These are phyloP conservation scores for Raja brachyura DNA, from an alignment of 2,113 vertebrate species.

Conservation along the genomic window DNA sequence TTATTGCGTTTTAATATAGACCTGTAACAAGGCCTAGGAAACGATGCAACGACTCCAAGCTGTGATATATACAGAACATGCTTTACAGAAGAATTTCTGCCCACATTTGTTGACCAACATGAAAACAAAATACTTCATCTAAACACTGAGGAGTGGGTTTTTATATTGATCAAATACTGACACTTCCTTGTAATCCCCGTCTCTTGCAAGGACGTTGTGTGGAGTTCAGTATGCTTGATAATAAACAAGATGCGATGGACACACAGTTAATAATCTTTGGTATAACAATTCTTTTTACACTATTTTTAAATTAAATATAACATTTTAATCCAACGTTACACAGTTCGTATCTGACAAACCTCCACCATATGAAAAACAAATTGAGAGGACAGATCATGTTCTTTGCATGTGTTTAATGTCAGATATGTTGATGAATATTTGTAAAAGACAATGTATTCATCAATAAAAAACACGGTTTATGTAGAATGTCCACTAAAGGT, in stretches of 20 bases:
- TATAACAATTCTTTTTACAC: not conserved
- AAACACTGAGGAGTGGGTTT: not conserved
- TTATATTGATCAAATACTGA: not conserved
- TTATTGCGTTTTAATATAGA: not conserved
- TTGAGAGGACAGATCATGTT: not conserved
- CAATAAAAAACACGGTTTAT: not conserved
- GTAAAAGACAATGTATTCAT: not conserved
- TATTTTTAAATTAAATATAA: conserved; percentile 26
- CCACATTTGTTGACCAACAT: not conserved
- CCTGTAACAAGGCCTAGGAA: not conserved
- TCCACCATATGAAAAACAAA: not conserved
- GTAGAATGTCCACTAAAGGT: not conserved
- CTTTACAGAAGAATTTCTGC: not conserved
- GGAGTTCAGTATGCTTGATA: not conserved
- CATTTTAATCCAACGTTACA: not conserved
- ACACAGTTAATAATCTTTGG: not conserved
- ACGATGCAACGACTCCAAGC: not conserved
- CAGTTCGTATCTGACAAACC: conserved; percentile 17
- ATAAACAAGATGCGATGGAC: not conserved
- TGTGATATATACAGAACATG: conserved; percentile 22
- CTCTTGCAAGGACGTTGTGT: not conserved
- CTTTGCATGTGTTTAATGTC: not conserved
- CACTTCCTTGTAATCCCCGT: not conserved
- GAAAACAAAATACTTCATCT: not conserved
- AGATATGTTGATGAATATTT: not conserved